Percentiles rank a stretch among this genome's conserved stretches.
phyloP scores from a whole-genome alignment of 2,797 vertebrate species.

The Gambusia yucatana region DNA sequence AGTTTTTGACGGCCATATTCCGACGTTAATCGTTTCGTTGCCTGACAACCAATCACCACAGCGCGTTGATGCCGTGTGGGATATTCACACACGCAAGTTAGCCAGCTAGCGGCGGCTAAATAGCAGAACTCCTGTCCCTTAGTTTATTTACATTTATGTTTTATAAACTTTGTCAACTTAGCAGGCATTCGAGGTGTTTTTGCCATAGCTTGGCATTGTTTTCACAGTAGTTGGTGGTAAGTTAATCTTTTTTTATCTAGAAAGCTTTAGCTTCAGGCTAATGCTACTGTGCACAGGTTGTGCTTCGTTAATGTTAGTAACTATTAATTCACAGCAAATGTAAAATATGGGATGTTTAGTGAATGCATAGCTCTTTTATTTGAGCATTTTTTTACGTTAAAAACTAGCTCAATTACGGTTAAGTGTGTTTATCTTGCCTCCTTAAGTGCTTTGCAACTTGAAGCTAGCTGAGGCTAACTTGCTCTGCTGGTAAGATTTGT shows the following conservation, averaged over 20 bases:
- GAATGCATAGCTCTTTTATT: not conserved
- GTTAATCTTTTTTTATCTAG: slow-evolving; percentile 11
- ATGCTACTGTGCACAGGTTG: slow-evolving; percentile 8
- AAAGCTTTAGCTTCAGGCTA: slow-evolving; percentile 43
- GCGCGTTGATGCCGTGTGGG: not conserved
- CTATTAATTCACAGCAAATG: slow-evolving; percentile 16
- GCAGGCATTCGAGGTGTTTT: accelerated
- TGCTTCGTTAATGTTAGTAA: slow-evolving; percentile 1
- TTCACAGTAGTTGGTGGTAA: slow-evolving; percentile 34
- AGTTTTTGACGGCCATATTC: slow-evolving; percentile 39
- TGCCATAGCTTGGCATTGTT: not conserved
- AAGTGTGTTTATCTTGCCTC: not conserved
- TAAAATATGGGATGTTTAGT: not conserved
- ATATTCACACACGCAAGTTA: slow-evolving; percentile 60
- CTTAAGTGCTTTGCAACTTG: not conserved
- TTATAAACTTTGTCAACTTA: not conserved
- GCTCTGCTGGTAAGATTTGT: not conserved
- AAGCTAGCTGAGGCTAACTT: slow-evolving; percentile 6
- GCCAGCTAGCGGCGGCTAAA: slow-evolving; percentile 28
- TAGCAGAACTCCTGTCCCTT: not conserved
- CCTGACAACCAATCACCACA: slow-evolving; percentile 20
- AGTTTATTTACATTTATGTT: not conserved
- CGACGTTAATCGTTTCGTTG: not conserved
- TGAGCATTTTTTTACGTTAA: not conserved
- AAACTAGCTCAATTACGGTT: not conserved